Evolutionary conservation across 2,888 invertebrate species (phyloP), one percentile per base, ranked within the genome.

Genomic region (Sympetrum striolatum): DNA sequence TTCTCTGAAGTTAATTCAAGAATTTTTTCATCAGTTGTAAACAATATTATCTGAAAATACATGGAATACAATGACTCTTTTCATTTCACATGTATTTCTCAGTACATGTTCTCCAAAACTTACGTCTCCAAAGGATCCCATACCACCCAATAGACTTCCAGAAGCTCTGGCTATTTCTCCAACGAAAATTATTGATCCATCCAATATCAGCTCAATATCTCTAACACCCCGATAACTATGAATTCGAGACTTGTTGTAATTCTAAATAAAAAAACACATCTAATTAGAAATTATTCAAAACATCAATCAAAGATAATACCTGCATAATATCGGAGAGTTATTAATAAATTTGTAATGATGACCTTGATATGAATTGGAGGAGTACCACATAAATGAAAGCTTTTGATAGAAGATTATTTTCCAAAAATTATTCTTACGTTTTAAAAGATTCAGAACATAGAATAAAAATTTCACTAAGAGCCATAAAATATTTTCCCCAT

Each of bases 231-330:
- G 95, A 91, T 96, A 96, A 0, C 97, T 97, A 94, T 98, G 96
- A 92, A 98, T 97, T 91, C 98, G 95, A 0, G 98, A 98, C 93
- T 98, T 98, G 93, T 98, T 98, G 93, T 98, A 98, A 93, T 98
- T 98, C 98, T 98, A 94, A 53, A 94, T 93, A 92, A 91, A 91
- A 81, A 81, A 6, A 35, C 15, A n/a, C 6, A 81, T 15, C 12
- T n/a, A 4, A 35, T 53, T 53, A 53, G 10, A 44, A 44, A 0
- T 6, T 8, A 44, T 44, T 44, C 10, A 44, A 10, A 44, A 44
- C 44, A 44, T 44, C 10, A 6, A 3, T 44, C 6, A 44, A 44
- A 44, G 4, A 10, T 44, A 8, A 44, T 0, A 4, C 10, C 44
- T 44, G 10, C 4, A 44, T 44, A n/a, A n/a, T n/a, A n/a, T n/a